Percentiles rank a stretch among this genome's conserved stretches.
Evolutionary conservation across 1,140 invertebrate genomes (phyloP).

Genomic region (Nomia melanderi): DNA sequence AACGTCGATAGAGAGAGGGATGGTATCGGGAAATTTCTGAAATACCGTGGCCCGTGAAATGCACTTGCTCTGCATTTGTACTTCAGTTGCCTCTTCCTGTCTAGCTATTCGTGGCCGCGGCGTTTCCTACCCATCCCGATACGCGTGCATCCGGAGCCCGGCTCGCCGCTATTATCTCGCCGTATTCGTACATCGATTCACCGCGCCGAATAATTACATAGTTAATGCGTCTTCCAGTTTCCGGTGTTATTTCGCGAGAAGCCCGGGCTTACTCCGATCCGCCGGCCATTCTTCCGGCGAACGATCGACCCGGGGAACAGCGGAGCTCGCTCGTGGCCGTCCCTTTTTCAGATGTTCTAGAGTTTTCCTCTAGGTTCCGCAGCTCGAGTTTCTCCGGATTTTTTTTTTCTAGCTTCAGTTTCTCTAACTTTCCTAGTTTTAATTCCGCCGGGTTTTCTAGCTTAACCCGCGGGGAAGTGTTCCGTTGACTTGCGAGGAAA

Average conservation of each 20-base stretch:
- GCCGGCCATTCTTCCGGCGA: too few relatives aligned
- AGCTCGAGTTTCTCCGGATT: too few relatives aligned
- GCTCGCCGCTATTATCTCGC: not conserved
- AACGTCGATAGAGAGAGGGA: constrained; percentile 39
- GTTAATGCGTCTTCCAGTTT: not conserved
- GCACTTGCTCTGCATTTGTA: constrained; percentile 64
- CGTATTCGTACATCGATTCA: not conserved
- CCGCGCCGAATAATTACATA: not conserved
- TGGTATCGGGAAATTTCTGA: constrained; percentile 65
- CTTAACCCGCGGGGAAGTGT: too few relatives aligned
- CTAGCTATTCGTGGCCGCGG: constrained; percentile 1
- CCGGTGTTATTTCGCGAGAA: not conserved
- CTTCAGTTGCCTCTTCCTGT: constrained; percentile 19
- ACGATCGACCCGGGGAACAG: too few relatives aligned
- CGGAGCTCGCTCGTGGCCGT: too few relatives aligned
- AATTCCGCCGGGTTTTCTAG: too few relatives aligned
- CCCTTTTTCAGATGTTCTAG: too few relatives aligned
- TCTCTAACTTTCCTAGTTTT: too few relatives aligned
- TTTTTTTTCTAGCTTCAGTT: too few relatives aligned
- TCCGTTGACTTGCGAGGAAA: too few relatives aligned
- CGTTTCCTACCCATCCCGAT: not conserved
- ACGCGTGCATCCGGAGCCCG: not conserved
- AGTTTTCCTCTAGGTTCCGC: too few relatives aligned
- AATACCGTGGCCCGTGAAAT: constrained; percentile 64
- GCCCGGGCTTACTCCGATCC: too few relatives aligned